These are phyloP conservation scores for Porites lutea DNA, from an alignment of 64 coral and sea anemone species.

Conservation along the genomic window DNA sequence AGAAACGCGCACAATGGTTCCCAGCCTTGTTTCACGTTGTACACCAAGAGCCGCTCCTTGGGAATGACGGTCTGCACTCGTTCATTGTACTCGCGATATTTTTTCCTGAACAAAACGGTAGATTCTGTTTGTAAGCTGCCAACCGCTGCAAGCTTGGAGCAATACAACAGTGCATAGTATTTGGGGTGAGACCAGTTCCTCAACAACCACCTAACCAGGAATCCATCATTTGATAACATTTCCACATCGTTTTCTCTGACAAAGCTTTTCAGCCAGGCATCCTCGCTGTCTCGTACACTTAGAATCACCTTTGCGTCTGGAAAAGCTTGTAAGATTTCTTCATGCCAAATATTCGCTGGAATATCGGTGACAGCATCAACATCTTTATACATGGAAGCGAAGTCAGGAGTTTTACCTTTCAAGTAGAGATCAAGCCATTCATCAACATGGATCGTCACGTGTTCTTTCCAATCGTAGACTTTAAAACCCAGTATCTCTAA, in stretches of 20 bases:
- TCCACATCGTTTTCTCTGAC: slow-evolving; percentile 4
- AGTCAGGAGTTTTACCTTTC: slow-evolving; percentile 12
- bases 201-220: not conserved
- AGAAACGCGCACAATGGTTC: not conserved
- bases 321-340: slow-evolving; percentile 20
- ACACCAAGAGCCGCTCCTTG: not conserved
- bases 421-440: slow-evolving; percentile 17
- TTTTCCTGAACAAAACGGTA: not conserved
- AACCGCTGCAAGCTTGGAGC: not conserved
- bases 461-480: slow-evolving; percentile 10
- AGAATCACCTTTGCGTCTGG: slow-evolving; percentile 45
- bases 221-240: not conserved
- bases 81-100: too few species aligned
- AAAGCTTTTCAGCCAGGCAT: slow-evolving; percentile 19
- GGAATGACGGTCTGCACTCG: not conserved
- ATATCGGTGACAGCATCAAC: slow-evolving; percentile 39
- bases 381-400: slow-evolving; percentile 21
- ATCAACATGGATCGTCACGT: not conserved
- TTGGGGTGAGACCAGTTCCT: not conserved
- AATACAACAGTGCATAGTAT: not conserved
- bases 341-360: not conserved
- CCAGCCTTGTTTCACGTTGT: slow-evolving; percentile 5
- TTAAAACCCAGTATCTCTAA: slow-evolving; percentile 5
- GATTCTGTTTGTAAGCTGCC: slow-evolving; percentile 6
- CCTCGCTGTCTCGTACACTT: slow-evolving; percentile 14